Conservation (phyloP, 2,888 invertebrate genomes). For the Germaria angustata region DNA sequence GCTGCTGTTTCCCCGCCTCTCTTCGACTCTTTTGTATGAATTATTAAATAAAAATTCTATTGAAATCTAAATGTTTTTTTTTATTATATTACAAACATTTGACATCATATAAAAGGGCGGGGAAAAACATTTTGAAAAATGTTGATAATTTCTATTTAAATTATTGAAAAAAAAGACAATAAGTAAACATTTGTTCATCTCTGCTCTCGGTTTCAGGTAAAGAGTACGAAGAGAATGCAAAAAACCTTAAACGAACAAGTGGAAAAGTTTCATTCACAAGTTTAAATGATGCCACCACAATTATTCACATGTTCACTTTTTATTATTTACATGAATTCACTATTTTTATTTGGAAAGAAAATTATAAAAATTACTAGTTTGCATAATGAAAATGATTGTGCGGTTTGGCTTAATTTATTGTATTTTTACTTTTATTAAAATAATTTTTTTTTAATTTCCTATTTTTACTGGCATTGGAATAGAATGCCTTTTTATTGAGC, state of each 20-base stretch:
- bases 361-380: background rate
- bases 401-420: conserved; percentile 7
- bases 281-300: conserved; percentile 48
- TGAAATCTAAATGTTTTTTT: conserved; percentile 2
- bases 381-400: conserved; percentile 3
- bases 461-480: background rate
- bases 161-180: conserved; percentile 14
- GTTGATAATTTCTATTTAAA: background rate
- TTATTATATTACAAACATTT: background rate
- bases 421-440: background rate
- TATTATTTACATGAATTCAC: conserved; percentile 5
- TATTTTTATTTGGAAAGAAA: background rate
- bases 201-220: background rate
- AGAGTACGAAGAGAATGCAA: background rate
- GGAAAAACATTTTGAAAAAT: conserved; percentile 12
- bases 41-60: background rate
- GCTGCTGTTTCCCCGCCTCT: background rate
- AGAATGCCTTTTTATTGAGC: background rate
- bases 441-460: no score
- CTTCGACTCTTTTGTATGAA: no score
- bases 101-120: background rate
- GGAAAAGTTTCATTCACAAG: conserved; percentile 3
- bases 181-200: background rate
- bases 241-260: background rate
- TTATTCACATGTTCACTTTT: conserved; percentile 29